A percentile compares a stretch with the other conserved stretches of the same genome.
These are phyloP conservation scores for Acanthococcus lagerstroemiae DNA, from an alignment of 2,888 invertebrate genomes.

Conservation along the genomic window DNA sequence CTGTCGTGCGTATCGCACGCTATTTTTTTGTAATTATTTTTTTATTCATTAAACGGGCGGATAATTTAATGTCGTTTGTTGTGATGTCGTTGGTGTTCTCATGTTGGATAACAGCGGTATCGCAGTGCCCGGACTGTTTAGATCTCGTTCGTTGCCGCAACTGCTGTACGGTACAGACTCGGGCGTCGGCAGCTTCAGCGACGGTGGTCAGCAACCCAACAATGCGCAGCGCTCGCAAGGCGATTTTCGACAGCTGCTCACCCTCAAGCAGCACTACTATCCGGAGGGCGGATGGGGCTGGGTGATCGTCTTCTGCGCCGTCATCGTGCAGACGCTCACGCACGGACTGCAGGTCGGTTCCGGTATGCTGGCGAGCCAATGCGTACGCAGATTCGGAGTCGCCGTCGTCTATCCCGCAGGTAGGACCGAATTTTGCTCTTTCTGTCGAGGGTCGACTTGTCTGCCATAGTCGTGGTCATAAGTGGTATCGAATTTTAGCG, in stretches of 20 bases:
- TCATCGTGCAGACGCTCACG: slow-evolving; percentile 61
- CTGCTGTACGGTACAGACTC: slow-evolving; percentile 44
- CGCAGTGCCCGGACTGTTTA: slow-evolving; percentile 46
- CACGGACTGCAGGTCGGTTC: slow-evolving; percentile 64
- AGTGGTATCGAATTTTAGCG: no score
- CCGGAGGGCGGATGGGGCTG: slow-evolving; percentile 85
- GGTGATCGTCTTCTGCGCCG: slow-evolving; percentile 62
- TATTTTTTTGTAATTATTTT: no score
- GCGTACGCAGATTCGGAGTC: slow-evolving; percentile 42
- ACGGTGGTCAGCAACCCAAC: slow-evolving; percentile 39
- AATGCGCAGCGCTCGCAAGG: slow-evolving; percentile 30
- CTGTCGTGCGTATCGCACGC: no score
- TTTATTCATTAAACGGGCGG: no score
- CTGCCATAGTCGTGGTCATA: no score
- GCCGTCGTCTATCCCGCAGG: slow-evolving; percentile 37
- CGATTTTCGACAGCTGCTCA: slow-evolving; percentile 32
- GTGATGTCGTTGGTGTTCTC: slow-evolving; percentile 37
- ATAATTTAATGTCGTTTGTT: neutral
- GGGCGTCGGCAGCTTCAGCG: slow-evolving; percentile 43
- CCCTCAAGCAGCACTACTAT: slow-evolving; percentile 65
- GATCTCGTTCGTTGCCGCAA: slow-evolving; percentile 58
- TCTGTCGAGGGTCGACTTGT: neutral
- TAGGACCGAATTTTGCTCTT: slow-evolving; percentile 26
- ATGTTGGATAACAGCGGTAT: slow-evolving; percentile 40
- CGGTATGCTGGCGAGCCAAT: slow-evolving; percentile 55